These are phyloP conservation scores for Moxostoma hubbsi DNA, from an alignment of 2,797 vertebrate genomes.

Conservation along the genomic window DNA sequence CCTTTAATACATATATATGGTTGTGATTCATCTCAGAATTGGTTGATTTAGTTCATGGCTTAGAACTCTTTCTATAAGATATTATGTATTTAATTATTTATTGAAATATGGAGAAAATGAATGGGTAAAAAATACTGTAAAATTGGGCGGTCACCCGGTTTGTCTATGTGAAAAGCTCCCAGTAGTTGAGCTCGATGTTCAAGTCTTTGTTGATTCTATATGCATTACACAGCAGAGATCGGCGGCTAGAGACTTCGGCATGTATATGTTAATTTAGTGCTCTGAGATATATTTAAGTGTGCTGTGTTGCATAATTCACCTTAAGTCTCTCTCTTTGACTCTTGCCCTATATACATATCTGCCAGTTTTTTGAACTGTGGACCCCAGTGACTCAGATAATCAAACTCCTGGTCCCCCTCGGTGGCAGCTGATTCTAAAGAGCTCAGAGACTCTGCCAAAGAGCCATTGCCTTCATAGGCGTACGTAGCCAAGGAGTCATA, in stretches of 20 bases:
- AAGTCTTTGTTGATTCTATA: slow-evolving; percentile 56
- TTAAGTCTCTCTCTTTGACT: slow-evolving; percentile 88
- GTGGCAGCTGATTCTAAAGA: slow-evolving; percentile 91
- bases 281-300: slow-evolving; percentile 47
- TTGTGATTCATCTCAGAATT: no score
- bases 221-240: slow-evolving; percentile 52
- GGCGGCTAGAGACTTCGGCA: slow-evolving; percentile 25
- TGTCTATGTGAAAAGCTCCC: slow-evolving; percentile 38
- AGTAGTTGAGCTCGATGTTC: slow-evolving; percentile 50
- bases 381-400: slow-evolving; percentile 97
- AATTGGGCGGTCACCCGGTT: neutral
- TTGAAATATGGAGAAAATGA: no score
- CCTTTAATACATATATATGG: no score
- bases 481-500: slow-evolving; percentile 99
- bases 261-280: slow-evolving; percentile 48
- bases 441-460: slow-evolving; percentile 93
- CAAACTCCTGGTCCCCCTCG: slow-evolving; percentile 95
- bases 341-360: slow-evolving; percentile 96
- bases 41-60: no score
- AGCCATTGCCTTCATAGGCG: slow-evolving; percentile 93
- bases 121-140: no score
- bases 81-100: no score
- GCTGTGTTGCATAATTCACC: slow-evolving; percentile 54
- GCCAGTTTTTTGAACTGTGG: slow-evolving; percentile 95
- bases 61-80: no score